A percentile compares a stretch with the other conserved stretches of the same genome.
These are phyloP conservation scores for Ophion ellenae DNA, from an alignment of 2,888 invertebrate genomes.

Conservation along the genomic window DNA sequence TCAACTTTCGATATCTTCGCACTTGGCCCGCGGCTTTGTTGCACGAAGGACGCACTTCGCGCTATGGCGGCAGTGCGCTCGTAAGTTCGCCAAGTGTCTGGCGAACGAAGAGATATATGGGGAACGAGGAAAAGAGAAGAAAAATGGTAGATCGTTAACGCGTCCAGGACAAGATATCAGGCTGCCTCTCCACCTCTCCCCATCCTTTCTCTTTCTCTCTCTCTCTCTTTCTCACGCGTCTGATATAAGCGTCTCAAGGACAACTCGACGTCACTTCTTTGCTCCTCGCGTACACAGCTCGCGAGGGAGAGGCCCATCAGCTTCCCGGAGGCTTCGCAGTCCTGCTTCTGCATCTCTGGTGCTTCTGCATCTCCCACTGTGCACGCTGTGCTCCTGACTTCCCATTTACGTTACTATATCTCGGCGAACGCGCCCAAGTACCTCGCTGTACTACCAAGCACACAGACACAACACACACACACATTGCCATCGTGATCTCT, in stretches of 20 bases:
- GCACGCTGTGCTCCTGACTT: conserved; percentile 62
- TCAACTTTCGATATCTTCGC: conserved; percentile 39
- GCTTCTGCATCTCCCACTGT: conserved; percentile 54
- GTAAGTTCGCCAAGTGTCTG: conserved; percentile 17
- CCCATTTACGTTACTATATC: conserved; percentile 61
- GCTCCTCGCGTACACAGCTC: conserved; percentile 44
- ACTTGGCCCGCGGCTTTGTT: conserved; percentile 24
- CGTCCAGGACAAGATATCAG: conserved; percentile 62
- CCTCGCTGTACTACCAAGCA: conserved; percentile 43
- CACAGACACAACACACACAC: not conserved
- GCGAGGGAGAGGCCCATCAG: conserved; percentile 43
- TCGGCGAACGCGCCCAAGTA: conserved; percentile 59
- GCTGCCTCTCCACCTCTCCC: not conserved
- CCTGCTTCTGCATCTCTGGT: conserved; percentile 25
- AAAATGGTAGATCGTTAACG: conserved; percentile 69
- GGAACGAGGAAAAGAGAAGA: conserved; percentile 44
- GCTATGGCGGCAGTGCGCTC: conserved; percentile 1
- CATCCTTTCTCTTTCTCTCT: not conserved
- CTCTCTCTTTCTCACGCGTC: not conserved
- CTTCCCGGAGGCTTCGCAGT: conserved; percentile 61
- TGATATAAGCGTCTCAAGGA: conserved; percentile 65
- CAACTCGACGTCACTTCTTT: conserved; percentile 63
- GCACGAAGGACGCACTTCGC: conserved; percentile 16
- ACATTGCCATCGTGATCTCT: conserved; percentile 30
- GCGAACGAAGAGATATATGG: conserved; percentile 16